Evolutionary conservation across 1,140 invertebrate species (phyloP).

Genomic region (Oryctes rhinoceros): DNA sequence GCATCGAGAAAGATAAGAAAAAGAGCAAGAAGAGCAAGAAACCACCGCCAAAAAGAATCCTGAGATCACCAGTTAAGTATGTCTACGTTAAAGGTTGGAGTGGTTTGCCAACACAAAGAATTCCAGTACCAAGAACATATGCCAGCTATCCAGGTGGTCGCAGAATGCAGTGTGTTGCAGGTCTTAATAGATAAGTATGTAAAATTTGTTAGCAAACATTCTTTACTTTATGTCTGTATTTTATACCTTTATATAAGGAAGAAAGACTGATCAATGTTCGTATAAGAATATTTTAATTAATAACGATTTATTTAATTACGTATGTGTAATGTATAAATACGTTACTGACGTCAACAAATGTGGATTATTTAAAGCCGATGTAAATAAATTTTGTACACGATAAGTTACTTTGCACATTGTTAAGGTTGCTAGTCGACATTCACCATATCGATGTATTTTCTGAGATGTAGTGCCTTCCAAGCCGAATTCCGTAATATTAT

Average conservation of each 20-base stretch:
- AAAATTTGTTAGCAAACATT: background rate
- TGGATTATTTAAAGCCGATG: too few species aligned
- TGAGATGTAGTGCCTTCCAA: too few species aligned
- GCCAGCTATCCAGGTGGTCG: constrained; percentile 53
- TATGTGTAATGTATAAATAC: too few species aligned
- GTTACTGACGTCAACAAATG: too few species aligned
- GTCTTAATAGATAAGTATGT: constrained; percentile 57
- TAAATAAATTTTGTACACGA: too few species aligned
- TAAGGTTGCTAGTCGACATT: too few species aligned
- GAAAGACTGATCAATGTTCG: background rate
- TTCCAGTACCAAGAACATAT: constrained; percentile 65
- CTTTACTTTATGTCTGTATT: background rate
- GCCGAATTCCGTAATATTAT: too few species aligned
- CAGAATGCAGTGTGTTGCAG: constrained; percentile 56
- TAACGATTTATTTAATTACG: too few species aligned
- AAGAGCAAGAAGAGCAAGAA: constrained; percentile 64
- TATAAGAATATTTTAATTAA: background rate
- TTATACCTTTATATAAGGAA: background rate
- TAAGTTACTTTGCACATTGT: too few species aligned
- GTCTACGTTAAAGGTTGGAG: constrained; percentile 81
- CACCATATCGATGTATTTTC: too few species aligned
- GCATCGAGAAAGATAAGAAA: constrained; percentile 62
- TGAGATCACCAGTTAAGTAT: constrained; percentile 77
- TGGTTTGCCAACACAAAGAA: constrained; percentile 79
- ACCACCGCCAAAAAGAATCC: constrained; percentile 72